Evolutionary conservation across 2,888 invertebrate genomes (phyloP).

Genomic region (Marronus borbonicus): DNA sequence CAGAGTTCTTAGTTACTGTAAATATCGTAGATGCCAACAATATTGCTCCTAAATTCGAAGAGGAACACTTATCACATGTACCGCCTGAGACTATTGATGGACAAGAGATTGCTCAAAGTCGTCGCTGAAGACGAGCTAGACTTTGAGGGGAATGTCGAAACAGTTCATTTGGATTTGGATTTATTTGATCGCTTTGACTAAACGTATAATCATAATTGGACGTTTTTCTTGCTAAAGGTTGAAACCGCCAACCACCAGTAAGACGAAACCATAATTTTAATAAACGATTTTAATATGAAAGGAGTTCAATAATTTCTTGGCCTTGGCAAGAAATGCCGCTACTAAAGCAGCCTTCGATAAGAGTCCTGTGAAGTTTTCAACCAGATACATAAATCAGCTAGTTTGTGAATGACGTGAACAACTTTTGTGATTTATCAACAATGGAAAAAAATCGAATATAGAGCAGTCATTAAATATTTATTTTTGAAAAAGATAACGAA

Average conservation of each 20-base stretch:
- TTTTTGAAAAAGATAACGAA: too few relatives aligned
- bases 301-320: slow-evolving; percentile 70
- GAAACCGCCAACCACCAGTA: slow-evolving; percentile 88
- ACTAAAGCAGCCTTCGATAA: slow-evolving; percentile 64
- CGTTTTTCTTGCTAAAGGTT: slow-evolving; percentile 79
- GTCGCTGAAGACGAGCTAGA: slow-evolving; percentile 85
- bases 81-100: slow-evolving; percentile 83
- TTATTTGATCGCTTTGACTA: slow-evolving; percentile 83
- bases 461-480: too few relatives aligned
- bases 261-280: slow-evolving; percentile 82
- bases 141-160: slow-evolving; percentile 91
- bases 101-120: slow-evolving; percentile 81
- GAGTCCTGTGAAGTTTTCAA: too few relatives aligned
- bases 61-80: slow-evolving; percentile 85
- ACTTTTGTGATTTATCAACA: too few relatives aligned
- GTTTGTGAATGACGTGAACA: too few relatives aligned
- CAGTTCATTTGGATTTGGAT: slow-evolving; percentile 77
- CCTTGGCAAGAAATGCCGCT: too few relatives aligned
- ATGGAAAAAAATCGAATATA: too few relatives aligned
- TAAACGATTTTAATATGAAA: slow-evolving; percentile 85
- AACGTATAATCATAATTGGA: slow-evolving; percentile 74
- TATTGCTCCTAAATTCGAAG: slow-evolving; percentile 88
- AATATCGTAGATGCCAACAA: slow-evolving; percentile 95
- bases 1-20: slow-evolving; percentile 88
- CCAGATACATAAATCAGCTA: too few relatives aligned